Evolutionary conservation across 2,888 invertebrate genomes (phyloP), one percentile per base, ranked within the genome.

Genomic region (Acanthosepion lycidas): DNA sequence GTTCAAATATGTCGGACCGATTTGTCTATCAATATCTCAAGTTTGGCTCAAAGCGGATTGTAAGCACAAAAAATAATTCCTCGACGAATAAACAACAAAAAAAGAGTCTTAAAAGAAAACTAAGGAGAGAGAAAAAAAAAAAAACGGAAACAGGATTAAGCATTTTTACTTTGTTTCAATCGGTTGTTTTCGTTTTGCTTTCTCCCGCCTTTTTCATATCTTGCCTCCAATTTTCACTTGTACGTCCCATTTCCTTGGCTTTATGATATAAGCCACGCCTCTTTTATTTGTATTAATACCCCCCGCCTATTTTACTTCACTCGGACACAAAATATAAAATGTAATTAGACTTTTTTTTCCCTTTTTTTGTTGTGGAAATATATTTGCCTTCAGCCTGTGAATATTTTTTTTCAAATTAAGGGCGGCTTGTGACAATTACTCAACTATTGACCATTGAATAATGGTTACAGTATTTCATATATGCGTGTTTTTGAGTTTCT

Each of bases 11-110:
- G 78, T 78, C 78, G 78, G 78, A n/a, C 78, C n/a, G 78, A 78
- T 78, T 78, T 78, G 78, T 78, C n/a, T 78, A 78, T 78, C 78
- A 78, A 78, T 78, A n/a, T 78, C 78, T 78, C 78, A 78, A 78
- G 78, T 78, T 78, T 33, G 78, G n/a, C n/a, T 33, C 33, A 33
- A 33, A 78, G 78, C n/a, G n/a, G 78, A 78, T n/a, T 78, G 78
- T 78, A 78, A 18, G 78, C n/a, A 78, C n/a, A n/a, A n/a, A 9
- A n/a, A 78, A 12, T 15, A 9, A 78, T 33, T 78, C 59, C 59
- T 59, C 20, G 20, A n/a, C 1, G 33, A 6, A 78, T 78, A 12
- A 78, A 78, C 33, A 33, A 33, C 33, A 78, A n/a, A 78, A 33
- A 78, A 33, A 33, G 33, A 78, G 12, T 59, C 78, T 18, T 78